Evolutionary conservation across 35 echinoderm and acorn worm genomes (phyloP), one percentile per base, ranked within the genome.

Genomic region (Antedon bifida): DNA sequence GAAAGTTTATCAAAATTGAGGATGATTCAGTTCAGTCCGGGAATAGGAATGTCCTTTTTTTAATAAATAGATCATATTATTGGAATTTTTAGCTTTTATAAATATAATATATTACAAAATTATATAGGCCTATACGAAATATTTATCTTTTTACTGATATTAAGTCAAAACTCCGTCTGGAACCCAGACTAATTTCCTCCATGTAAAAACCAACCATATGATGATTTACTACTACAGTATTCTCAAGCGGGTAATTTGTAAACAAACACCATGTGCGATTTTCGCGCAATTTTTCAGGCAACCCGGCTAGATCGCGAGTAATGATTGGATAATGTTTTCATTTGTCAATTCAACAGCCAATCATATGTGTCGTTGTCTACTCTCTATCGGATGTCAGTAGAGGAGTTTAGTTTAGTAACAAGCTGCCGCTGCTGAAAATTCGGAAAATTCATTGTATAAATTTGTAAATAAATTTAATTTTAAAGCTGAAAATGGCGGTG

Each of bases 401-500:
- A 4, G 38, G 14, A 64, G 26, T 11, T 23, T 64, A 64, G 26
- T 11, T 23, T 64, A 64, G 3, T 12, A 19, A 64, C 51, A 26
- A 19, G 9, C 9, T 64, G 51, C 7, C 5, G 19, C 19, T 1
- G 10, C 51, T 21, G 26, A 64, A 64, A 23, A 64, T 8, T 23
- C 26, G 9, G 5, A 8, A 64, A 64, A 23, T 64, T 64, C 14
- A 7, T 42, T 7, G 51, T 64, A 64, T 21, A 64, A 42, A 42
- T 42, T 42, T 42, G 5, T 4, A 14, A 7, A 42, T 7, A 42
- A 77, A 33, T 30, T 34, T 1, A 26, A 1, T 9, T 9, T 78
- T 36, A 30, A 13, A 31, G 8, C 30, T 83, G 35, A 90, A 39
- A 32, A 90, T 90, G 89, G 89, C 89, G 36, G 77, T 90, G 4